Percentiles rank a stretch among this genome's conserved stretches.
Conservation (phyloP, 2,113 vertebrate genomes). For the Sinocyclocheilus anophthalmus region DNA sequence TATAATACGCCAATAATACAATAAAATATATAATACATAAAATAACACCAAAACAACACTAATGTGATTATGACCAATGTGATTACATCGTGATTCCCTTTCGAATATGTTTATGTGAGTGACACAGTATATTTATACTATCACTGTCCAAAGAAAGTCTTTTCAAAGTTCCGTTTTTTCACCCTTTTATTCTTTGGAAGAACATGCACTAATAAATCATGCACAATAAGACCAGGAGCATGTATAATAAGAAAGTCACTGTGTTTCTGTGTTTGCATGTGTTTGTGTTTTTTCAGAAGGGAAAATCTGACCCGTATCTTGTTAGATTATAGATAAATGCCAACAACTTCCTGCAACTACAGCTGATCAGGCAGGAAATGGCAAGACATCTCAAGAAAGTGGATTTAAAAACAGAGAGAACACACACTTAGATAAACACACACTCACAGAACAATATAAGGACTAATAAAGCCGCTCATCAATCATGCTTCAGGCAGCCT, state of each 20-base stretch:
- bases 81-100: background rate
- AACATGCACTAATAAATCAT: background rate
- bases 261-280: background rate
- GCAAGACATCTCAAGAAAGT: conserved; percentile 64
- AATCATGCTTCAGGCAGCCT: background rate
- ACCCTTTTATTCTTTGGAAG: background rate
- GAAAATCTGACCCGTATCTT: conserved; percentile 28
- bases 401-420: conserved; percentile 46
- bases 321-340: conserved; percentile 52
- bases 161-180: background rate
- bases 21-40: background rate
- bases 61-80: too few species aligned
- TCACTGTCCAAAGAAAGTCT: background rate
- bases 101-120: background rate
- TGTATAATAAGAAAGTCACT: background rate
- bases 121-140: background rate
- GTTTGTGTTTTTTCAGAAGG: conserved; percentile 16
- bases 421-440: background rate
- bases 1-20: background rate
- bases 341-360: conserved; percentile 60
- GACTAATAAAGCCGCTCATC: background rate
- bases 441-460: background rate
- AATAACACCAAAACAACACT: background rate
- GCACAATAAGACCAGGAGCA: background rate
- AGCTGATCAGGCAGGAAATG: conserved; percentile 62